Evolutionary conservation across 2,888 invertebrate species (phyloP).

Genomic region (Erebia epiphron): DNA sequence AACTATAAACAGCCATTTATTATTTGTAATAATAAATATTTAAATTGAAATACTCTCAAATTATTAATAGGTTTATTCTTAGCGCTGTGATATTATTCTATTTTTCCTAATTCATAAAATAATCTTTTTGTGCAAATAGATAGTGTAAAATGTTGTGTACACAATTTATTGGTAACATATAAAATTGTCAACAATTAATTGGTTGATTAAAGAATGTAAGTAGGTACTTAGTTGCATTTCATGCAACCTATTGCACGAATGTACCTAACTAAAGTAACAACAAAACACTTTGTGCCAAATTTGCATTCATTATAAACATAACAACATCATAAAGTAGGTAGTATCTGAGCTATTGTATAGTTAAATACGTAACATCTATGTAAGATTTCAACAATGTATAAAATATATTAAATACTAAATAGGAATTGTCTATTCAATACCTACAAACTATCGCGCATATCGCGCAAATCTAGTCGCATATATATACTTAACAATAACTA

Average conservation of each 20-base stretch:
- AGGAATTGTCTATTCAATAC: constrained; percentile 4
- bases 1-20: background rate
- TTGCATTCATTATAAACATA: background rate
- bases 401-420: background rate
- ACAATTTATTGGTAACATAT: background rate
- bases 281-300: background rate
- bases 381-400: constrained; percentile 6
- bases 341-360: background rate
- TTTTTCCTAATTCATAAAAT: background rate
- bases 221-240: background rate
- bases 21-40: background rate
- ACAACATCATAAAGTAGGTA: background rate
- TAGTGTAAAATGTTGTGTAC: background rate
- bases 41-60: no score
- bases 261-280: no score
- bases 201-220: no score
- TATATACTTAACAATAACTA: background rate
- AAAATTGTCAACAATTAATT: background rate
- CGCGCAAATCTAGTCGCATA: background rate
- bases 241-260: background rate
- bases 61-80: background rate
- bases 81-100: background rate
- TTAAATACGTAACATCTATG: constrained; percentile 1
- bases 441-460: no score
- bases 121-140: background rate